Percentiles rank a stretch among this genome's conserved stretches.
Evolutionary conservation across 2,797 vertebrate species (phyloP).

Genomic region (Brachyrhaphis roseni): DNA sequence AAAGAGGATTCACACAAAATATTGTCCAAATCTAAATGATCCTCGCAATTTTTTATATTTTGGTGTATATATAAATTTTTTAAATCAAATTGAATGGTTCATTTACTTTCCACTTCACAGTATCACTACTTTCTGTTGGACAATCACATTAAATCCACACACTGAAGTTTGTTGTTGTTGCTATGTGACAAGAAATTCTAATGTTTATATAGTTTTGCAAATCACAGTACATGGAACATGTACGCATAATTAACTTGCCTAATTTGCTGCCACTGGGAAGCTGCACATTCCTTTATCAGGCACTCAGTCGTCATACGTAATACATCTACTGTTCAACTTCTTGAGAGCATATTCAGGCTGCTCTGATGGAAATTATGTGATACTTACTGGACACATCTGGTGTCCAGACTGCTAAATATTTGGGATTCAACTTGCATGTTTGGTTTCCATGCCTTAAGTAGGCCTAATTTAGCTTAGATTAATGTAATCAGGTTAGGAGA

Average conservation of each 20-base stretch:
- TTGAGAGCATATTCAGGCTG: slow-evolving; percentile 34
- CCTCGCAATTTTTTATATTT: not conserved
- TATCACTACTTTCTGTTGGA: not conserved
- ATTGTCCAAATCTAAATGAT: not conserved
- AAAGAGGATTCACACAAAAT: not conserved
- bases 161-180: not conserved
- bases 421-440: slow-evolving; percentile 33
- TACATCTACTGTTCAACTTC: slow-evolving; percentile 30
- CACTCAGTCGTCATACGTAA: slow-evolving; percentile 18
- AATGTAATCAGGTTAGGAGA: slow-evolving; percentile 16
- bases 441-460: slow-evolving; percentile 36
- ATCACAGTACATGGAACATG: not conserved
- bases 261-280: slow-evolving; percentile 23
- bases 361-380: slow-evolving; percentile 33
- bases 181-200: not conserved
- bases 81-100: not conserved
- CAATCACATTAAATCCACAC: not conserved
- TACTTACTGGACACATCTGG: slow-evolving; percentile 67
- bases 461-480: slow-evolving; percentile 26
- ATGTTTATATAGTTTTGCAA: not conserved
- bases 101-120: not conserved
- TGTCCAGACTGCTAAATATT: slow-evolving; percentile 51
- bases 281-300: slow-evolving; percentile 12
- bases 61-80: not conserved
- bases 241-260: not conserved